phyloP scores from a whole-genome alignment of 2,797 vertebrate species.

The Phataginus tricuspis region DNA sequence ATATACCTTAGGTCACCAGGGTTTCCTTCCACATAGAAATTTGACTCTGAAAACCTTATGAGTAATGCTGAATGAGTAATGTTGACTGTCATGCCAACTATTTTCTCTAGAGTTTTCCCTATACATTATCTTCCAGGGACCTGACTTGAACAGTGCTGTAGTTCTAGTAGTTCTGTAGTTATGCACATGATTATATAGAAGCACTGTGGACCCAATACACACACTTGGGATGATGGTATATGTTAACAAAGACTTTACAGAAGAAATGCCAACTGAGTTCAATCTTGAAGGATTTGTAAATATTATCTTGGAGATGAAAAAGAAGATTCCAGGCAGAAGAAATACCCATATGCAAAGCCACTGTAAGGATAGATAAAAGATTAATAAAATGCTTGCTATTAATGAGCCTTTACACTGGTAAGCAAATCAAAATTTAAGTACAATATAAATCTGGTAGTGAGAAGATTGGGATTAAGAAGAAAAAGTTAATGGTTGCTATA shows the following conservation, averaged over 20 bases:
- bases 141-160: background rate
- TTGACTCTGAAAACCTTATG: background rate
- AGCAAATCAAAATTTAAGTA: constrained; percentile 7
- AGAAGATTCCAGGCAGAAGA: background rate
- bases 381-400: background rate
- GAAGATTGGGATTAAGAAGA: background rate
- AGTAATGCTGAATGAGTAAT: background rate
- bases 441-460: background rate
- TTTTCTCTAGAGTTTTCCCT: background rate
- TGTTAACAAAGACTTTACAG: background rate
- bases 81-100: background rate
- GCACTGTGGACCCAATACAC: background rate
- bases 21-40: background rate
- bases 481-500: background rate
- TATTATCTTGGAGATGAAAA: background rate
- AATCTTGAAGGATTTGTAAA: background rate
- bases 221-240: background rate
- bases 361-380: background rate
- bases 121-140: background rate
- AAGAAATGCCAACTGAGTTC: background rate
- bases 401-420: background rate
- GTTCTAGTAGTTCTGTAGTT: background rate
- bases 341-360: background rate
- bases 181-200: background rate
- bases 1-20: background rate